These are phyloP conservation scores for Ostrea edulis DNA, from an alignment of 1,140 invertebrate genomes.

Conservation along the genomic window DNA sequence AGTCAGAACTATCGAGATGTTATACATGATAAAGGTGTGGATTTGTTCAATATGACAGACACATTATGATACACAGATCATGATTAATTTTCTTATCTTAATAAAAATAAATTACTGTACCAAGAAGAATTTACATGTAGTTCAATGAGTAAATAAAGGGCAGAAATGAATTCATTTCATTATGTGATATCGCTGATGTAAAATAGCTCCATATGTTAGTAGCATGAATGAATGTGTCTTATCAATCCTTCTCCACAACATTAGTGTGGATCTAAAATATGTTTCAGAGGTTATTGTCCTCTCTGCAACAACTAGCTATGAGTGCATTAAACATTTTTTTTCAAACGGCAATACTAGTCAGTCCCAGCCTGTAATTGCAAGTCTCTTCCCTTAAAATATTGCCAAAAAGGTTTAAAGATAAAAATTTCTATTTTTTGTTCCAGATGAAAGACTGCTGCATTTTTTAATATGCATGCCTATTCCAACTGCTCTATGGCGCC, in stretches of 20 bases:
- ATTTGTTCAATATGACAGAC: too few relatives aligned
- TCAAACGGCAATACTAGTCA: neutral
- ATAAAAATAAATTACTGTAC: neutral
- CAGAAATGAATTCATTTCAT: neutral
- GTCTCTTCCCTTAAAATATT: neutral
- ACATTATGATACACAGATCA: neutral
- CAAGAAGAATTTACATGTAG: neutral
- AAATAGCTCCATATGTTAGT: neutral
- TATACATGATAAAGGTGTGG: neutral
- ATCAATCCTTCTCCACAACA: neutral
- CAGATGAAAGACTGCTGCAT: neutral
- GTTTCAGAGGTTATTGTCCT: neutral
- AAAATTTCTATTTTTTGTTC: neutral
- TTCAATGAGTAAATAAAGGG: neutral
- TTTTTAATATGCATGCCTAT: neutral
- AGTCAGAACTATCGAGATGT: neutral
- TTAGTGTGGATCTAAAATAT: neutral
- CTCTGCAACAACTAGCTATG: neutral
- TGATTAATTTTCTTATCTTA: neutral
- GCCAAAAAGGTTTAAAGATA: neutral
- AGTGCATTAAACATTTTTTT: neutral
- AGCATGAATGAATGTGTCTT: constrained; percentile 22
- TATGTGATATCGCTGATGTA: neutral
- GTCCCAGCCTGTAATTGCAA: neutral
- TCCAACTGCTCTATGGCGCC: constrained; percentile 10